Evolutionary conservation across 2,113 vertebrate species (phyloP).

Genomic region (Melanocharis versteri): DNA sequence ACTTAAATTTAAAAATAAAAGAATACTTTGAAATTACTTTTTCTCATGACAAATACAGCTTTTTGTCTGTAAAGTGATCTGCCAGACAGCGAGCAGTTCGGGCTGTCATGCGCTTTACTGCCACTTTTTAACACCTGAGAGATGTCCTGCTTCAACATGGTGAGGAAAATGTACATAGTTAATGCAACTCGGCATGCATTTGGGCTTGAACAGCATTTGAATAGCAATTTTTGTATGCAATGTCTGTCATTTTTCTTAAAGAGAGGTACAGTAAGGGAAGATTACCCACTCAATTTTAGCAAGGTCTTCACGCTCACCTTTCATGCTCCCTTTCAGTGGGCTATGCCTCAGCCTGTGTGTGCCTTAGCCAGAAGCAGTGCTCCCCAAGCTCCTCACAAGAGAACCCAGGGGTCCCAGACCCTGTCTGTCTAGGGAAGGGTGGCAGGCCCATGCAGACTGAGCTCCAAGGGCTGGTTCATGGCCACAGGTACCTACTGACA

Average conservation of each 20-base stretch:
- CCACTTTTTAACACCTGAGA: neutral
- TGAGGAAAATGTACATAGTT: neutral
- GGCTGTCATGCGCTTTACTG: neutral
- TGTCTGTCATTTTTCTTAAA: neutral
- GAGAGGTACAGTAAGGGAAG: neutral
- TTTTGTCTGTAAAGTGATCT: neutral
- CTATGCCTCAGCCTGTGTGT: rapidly evolving
- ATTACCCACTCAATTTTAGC: neutral
- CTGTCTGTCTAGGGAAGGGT: rapidly evolving
- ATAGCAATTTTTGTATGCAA: neutral
- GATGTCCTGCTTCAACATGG: rapidly evolving
- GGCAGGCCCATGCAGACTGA: neutral
- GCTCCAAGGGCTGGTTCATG: rapidly evolving
- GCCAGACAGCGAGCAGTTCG: neutral
- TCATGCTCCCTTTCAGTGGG: neutral
- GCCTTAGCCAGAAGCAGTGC: neutral
- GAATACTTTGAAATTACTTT: neutral
- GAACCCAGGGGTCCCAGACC: neutral
- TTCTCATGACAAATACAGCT: neutral
- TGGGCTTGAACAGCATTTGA: neutral
- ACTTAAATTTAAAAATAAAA: neutral
- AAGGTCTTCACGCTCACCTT: neutral
- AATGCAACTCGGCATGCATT: rapidly evolving
- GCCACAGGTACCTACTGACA: neutral
- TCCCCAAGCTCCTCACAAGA: rapidly evolving